These are phyloP conservation scores for Hemithea aestivaria DNA, from an alignment of 2,888 invertebrate species.

Conservation along the genomic window DNA sequence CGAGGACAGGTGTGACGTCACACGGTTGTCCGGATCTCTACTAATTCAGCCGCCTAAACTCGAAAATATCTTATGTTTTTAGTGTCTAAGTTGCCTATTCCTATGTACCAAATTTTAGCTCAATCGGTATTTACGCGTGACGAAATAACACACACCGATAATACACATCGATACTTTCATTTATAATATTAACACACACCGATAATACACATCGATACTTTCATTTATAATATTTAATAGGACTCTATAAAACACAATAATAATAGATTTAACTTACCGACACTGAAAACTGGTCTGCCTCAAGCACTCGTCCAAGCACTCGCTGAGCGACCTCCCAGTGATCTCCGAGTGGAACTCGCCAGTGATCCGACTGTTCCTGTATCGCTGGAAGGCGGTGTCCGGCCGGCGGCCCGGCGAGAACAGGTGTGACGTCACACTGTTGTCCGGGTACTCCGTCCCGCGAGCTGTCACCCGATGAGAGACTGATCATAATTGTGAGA, in stretches of 20 bases:
- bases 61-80: too few relatives aligned
- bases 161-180: too few relatives aligned
- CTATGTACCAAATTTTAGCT: too few relatives aligned
- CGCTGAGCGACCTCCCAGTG: slow-evolving; percentile 91
- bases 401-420: slow-evolving; percentile 90
- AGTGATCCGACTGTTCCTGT: slow-evolving; percentile 90
- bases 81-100: too few relatives aligned
- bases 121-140: too few relatives aligned
- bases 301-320: slow-evolving; percentile 93
- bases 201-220: too few relatives aligned
- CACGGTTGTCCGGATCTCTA: slow-evolving; percentile 92
- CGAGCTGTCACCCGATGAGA: slow-evolving; percentile 85
- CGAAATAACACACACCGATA: too few relatives aligned
- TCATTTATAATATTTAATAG: too few relatives aligned
- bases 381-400: slow-evolving; percentile 93
- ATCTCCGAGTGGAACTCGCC: slow-evolving; percentile 95
- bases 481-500: slow-evolving; percentile 73
- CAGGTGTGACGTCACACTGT: slow-evolving; percentile 90
- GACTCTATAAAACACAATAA: too few relatives aligned
- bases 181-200: too few relatives aligned
- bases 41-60: too few relatives aligned
- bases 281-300: slow-evolving; percentile 94
- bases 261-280: too few relatives aligned
- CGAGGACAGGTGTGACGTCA: slow-evolving; percentile 90
- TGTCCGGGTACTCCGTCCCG: slow-evolving; percentile 93